Conservation (phyloP, 2,113 vertebrate genomes). For the Acinonyx jubatus region DNA sequence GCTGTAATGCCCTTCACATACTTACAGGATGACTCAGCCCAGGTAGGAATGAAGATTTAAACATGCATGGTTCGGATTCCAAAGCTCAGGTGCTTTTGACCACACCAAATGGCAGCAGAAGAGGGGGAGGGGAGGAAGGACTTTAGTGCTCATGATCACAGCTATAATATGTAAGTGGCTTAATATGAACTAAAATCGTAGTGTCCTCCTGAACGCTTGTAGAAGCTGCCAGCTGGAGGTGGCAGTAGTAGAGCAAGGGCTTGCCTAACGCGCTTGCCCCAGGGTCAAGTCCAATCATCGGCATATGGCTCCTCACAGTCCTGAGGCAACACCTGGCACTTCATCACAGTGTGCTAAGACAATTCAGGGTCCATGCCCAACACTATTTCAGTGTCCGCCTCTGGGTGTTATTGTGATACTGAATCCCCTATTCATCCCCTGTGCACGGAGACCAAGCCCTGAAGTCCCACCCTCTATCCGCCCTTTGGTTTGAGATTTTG, state of each 20-base stretch:
- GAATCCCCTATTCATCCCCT: accelerated
- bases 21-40: background rate
- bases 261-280: background rate
- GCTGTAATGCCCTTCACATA: background rate
- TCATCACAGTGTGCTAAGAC: background rate
- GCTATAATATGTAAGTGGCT: background rate
- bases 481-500: background rate
- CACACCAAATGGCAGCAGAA: background rate
- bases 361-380: background rate
- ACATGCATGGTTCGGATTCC: background rate
- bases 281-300: too few relatives aligned
- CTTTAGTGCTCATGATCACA: accelerated
- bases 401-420: background rate
- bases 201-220: background rate
- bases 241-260: accelerated
- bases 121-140: background rate
- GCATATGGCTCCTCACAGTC: background rate
- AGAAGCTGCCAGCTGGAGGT: accelerated
- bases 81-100: background rate
- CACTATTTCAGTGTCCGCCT: too few relatives aligned
- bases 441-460: background rate
- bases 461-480: too few relatives aligned
- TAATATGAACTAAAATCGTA: background rate
- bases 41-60: background rate
- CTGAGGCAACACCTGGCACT: background rate